Conservation (phyloP, 2,113 vertebrate genomes). For the Turnix velox region DNA sequence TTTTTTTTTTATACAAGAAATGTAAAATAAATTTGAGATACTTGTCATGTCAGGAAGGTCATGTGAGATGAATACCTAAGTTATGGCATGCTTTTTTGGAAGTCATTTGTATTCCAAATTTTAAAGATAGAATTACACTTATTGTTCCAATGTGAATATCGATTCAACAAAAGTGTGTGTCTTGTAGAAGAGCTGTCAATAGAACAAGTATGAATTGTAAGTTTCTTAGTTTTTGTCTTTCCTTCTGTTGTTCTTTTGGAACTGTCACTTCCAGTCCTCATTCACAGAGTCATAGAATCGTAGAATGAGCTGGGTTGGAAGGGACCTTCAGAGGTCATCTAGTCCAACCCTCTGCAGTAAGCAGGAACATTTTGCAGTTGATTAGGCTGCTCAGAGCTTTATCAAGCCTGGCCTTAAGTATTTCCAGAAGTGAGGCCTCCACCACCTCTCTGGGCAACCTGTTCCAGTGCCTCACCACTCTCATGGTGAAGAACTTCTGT, state of each 20-base stretch:
- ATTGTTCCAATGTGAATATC: not conserved
- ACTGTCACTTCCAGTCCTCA: not conserved
- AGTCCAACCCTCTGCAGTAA: no score
- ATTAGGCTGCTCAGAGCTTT: no score
- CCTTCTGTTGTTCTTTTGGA: not conserved
- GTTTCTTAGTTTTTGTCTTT: not conserved
- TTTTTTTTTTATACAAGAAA: not conserved
- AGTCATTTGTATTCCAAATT: not conserved
- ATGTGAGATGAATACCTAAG: not conserved
- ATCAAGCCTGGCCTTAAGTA: no score
- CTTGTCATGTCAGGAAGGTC: not conserved
- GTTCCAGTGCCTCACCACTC: no score
- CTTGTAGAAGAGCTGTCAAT: not conserved
- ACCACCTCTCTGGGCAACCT: no score
- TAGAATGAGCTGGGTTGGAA: no score
- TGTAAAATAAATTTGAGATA: not conserved
- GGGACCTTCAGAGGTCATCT: no score
- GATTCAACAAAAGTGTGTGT: not conserved
- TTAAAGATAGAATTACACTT: not conserved
- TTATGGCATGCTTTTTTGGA: rapidly evolving
- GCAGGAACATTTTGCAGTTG: no score
- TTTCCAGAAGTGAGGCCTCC: no score
- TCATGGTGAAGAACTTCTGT: no score
- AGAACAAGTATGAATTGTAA: not conserved
- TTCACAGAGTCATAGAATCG: no score